A percentile compares a stretch with the other conserved stretches of the same genome.
Conservation (phyloP, 2,113 vertebrate genomes). For the Cariama cristata region DNA sequence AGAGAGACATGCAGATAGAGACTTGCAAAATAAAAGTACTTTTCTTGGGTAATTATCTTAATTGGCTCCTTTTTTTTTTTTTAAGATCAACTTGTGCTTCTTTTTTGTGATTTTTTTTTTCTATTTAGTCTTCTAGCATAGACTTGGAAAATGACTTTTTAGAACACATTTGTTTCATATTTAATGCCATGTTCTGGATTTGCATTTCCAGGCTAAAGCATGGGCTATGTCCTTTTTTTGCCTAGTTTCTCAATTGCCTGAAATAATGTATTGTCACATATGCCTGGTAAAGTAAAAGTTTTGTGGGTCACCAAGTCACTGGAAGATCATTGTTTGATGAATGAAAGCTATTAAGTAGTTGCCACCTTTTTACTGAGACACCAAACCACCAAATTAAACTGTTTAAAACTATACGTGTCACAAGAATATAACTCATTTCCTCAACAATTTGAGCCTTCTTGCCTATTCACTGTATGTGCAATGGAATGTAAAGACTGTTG, state of each 20-base stretch:
- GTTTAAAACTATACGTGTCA: background rate
- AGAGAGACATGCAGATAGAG: conserved; percentile 5
- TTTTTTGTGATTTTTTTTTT: background rate
- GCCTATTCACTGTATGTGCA: background rate
- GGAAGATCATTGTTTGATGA: background rate
- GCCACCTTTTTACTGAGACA: background rate
- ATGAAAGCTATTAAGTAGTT: background rate
- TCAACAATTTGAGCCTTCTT: background rate
- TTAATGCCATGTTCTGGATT: background rate
- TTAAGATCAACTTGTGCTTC: background rate
- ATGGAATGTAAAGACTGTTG: background rate
- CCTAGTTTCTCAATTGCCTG: background rate
- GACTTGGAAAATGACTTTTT: background rate
- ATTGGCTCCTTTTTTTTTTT: background rate
- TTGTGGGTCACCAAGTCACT: background rate
- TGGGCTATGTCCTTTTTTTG: background rate
- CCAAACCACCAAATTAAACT: background rate
- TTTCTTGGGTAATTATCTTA: conserved; percentile 36
- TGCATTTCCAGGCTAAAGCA: background rate
- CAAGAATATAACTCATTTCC: background rate
- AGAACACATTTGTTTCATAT: background rate
- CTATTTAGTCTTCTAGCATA: background rate
- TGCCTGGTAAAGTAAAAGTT: background rate
- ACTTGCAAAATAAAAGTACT: conserved; percentile 40
- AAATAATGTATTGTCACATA: background rate